phyloP scores from a whole-genome alignment of 2,113 vertebrate species.

The Mormyrus lacerda region DNA sequence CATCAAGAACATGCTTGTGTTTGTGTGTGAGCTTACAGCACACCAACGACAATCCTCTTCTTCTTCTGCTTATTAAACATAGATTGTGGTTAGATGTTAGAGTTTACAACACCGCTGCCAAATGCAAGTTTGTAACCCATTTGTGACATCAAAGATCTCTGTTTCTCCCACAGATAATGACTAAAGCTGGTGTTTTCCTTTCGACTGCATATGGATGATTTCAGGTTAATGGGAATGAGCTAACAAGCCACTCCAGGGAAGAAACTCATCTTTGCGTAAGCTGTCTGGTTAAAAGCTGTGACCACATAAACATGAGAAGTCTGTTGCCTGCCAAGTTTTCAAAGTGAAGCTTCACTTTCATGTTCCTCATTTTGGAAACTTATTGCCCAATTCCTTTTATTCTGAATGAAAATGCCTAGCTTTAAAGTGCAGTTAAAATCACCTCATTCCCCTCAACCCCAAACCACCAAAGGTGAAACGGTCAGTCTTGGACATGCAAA shows the following conservation, averaged over 20 bases:
- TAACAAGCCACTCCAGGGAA: neutral
- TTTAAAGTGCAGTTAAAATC: slow-evolving; percentile 21
- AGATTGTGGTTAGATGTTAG: slow-evolving; percentile 15
- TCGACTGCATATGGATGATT: neutral
- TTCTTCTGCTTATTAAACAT: slow-evolving; percentile 8
- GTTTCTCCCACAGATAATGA: neutral
- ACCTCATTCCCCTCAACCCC: neutral
- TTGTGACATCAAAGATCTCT: neutral
- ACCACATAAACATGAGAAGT: slow-evolving; percentile 23
- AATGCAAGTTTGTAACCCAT: neutral
- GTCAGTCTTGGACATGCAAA: slow-evolving; percentile 28
- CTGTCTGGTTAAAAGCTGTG: slow-evolving; percentile 16
- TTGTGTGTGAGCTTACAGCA: neutral
- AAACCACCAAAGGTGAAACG: slow-evolving; percentile 18
- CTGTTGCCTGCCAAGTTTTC: slow-evolving; percentile 18
- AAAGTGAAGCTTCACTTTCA: slow-evolving; percentile 15
- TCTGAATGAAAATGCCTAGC: slow-evolving; percentile 19
- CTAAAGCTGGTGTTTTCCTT: neutral
- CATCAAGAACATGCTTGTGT: neutral
- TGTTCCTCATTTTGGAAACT: slow-evolving; percentile 22
- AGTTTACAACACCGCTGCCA: slow-evolving; percentile 12
- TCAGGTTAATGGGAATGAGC: slow-evolving; percentile 9
- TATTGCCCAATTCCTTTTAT: slow-evolving; percentile 16
- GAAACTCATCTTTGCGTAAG: neutral
- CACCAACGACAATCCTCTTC: neutral